Conservation (phyloP, 2,888 invertebrate species). For the Pedicia rivosa region DNA sequence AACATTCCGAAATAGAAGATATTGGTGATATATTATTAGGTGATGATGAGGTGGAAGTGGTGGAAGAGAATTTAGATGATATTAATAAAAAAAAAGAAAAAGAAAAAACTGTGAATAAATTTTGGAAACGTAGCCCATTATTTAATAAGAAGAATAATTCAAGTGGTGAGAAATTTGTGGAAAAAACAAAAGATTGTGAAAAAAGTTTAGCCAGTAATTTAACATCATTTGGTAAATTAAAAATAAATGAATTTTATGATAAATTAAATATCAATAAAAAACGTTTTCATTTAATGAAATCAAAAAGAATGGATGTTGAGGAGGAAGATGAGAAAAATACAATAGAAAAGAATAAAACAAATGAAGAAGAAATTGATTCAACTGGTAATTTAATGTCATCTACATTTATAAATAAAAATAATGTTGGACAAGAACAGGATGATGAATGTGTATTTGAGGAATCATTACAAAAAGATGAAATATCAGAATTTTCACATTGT, state of each 20-base stretch:
- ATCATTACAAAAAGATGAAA: conserved; percentile 4
- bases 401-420: too few relatives aligned
- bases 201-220: not conserved
- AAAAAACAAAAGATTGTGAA: not conserved
- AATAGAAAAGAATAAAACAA: not conserved
- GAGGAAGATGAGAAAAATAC: not conserved
- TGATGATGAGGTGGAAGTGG: not conserved
- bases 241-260: conserved; percentile 14
- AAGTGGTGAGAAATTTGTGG: not conserved
- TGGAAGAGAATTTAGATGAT: not conserved
- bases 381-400: too few relatives aligned
- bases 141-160: not conserved
- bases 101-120: too few relatives aligned
- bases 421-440: not conserved
- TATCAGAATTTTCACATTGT: too few relatives aligned
- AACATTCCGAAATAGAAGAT: not conserved
- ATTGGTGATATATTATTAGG: too few relatives aligned
- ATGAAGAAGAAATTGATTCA: not conserved
- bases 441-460: not conserved
- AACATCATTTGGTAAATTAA: conserved; percentile 8
- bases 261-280: too few relatives aligned
- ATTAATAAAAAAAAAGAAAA: not conserved
- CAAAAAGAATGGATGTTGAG: conserved; percentile 6
- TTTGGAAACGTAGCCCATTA: too few relatives aligned
- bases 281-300: conserved; percentile 2